Evolutionary conservation across 2,888 invertebrate species (phyloP), one percentile per base, ranked within the genome.

Genomic region (Lasioglossum pauxillum): DNA sequence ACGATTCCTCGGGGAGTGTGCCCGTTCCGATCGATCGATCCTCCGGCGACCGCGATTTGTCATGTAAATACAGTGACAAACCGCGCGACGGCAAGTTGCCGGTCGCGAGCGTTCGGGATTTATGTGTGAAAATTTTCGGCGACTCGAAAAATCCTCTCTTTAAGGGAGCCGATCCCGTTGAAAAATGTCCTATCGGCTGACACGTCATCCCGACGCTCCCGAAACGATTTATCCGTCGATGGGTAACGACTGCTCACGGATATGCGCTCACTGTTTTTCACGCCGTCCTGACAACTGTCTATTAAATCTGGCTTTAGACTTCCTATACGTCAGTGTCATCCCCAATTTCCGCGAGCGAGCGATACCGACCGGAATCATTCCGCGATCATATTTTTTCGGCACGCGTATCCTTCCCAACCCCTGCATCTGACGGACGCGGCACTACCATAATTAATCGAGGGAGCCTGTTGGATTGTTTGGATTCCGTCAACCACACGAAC

Each of bases 111-210:
- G 53, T 23, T 8, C 12, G 10, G 27, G 69, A 79, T 79, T 64
- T 72, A 64, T 53, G 38, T 8, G 53, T 1, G 73, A 44, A 74
- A 49, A 27, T 60, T 75, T 27, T 71, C 41, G 49, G 14, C 35
- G n/a, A 82, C 31, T 60, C 12, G 38, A 41, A 75, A 82, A 83
- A 71, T 77, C 38, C n/a, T 73, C 83, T 83, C n/a, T 49, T 57
- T 19, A 78, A 83, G 41, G 3, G 73, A 27, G 10, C 31, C n/a
- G 19, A 75, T 69, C 53, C 75, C 0, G 27, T 19, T 71, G 60
- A 57, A 69, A 64, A 78, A 53, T 27, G 44, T 44, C n/a, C 69
- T 75, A 79, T 83, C 79, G 49, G n/a, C 27, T n/a, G 69, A 41
- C 27, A 53, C n/a, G 74, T 74, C 79, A 35, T 67, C 49, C 41